Evolutionary conservation across 2,797 vertebrate species (phyloP).

Genomic region (Liasis olivaceus): DNA sequence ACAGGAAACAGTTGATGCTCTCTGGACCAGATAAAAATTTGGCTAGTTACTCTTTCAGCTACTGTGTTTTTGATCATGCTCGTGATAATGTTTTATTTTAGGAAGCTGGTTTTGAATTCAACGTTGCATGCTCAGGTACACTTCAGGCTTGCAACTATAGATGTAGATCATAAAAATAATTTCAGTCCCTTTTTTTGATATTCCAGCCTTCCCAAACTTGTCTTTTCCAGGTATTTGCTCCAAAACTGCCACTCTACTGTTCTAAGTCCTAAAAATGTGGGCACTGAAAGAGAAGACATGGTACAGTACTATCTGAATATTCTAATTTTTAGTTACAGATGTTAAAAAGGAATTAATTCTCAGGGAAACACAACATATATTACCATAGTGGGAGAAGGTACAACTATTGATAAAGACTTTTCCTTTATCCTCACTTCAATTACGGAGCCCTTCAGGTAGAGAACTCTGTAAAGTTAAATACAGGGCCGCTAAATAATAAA

Average conservation of each 20-base stretch:
- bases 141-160: neutral
- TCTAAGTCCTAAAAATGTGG: neutral
- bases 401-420: neutral
- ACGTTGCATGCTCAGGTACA: slow-evolving; percentile 79
- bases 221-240: neutral
- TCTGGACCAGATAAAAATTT: slow-evolving; percentile 78
- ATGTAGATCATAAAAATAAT: neutral
- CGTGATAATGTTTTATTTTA: slow-evolving; percentile 75
- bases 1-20: slow-evolving; percentile 82
- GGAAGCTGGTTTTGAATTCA: slow-evolving; percentile 78
- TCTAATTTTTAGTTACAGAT: neutral
- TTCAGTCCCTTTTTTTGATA: neutral
- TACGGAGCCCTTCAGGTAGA: neutral
- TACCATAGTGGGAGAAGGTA: neutral
- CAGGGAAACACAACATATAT: neutral
- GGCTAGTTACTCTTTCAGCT: slow-evolving; percentile 84
- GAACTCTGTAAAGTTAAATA: neutral
- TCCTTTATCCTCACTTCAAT: neutral
- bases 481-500: neutral
- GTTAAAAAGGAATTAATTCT: neutral
- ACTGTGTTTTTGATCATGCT: slow-evolving; percentile 81
- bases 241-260: neutral
- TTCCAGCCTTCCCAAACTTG: neutral
- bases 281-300: neutral
- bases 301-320: neutral